Evolutionary conservation across 1,140 invertebrate genomes (phyloP).

Genomic region (Drosophila kepulauana): DNA sequence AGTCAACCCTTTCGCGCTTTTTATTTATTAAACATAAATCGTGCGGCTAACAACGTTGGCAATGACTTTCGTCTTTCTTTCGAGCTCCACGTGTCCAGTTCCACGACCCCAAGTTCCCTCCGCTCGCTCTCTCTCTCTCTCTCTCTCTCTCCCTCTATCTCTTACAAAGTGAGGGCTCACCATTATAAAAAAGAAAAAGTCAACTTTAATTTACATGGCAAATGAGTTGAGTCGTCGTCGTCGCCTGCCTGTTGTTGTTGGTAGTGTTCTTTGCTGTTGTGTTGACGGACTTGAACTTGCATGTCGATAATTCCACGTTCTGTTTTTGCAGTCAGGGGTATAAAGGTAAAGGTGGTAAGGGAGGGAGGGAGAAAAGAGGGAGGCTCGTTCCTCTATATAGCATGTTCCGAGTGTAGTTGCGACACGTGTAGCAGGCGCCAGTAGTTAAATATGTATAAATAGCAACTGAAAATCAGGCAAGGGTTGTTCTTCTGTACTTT

Average conservation of each 20-base stretch:
- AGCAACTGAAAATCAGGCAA: conserved; percentile 31
- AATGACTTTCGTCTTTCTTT: conserved; percentile 24
- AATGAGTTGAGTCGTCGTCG: conserved; percentile 55
- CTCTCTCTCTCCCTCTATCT: no score
- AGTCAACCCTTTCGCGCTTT: conserved; percentile 1
- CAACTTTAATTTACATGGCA: conserved; percentile 77
- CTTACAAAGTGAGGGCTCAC: not conserved
- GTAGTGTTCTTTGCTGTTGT: conserved; percentile 27
- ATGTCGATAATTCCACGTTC: conserved; percentile 72
- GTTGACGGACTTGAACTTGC: conserved; percentile 72
- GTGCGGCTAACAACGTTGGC: conserved; percentile 18
- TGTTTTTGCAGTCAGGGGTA: not conserved
- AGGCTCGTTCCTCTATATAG: not conserved
- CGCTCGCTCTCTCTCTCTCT: not conserved
- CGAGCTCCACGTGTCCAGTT: conserved; percentile 34
- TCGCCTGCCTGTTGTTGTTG: conserved; percentile 13
- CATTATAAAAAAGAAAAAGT: conserved; percentile 27
- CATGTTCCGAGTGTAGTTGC: conserved; percentile 15
- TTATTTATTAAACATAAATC: conserved; percentile 48
- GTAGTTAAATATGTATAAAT: conserved; percentile 37
- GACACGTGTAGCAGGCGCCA: conserved; percentile 24
- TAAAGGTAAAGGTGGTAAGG: not conserved
- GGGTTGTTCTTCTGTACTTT: conserved; percentile 36
- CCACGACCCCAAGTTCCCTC: not conserved
- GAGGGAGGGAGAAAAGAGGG: not conserved